A percentile compares a stretch with the other conserved stretches of the same genome.
These are phyloP conservation scores for Hapalemur alaotrensis DNA, from an alignment of 2,797 vertebrate genomes.

Conservation along the genomic window DNA sequence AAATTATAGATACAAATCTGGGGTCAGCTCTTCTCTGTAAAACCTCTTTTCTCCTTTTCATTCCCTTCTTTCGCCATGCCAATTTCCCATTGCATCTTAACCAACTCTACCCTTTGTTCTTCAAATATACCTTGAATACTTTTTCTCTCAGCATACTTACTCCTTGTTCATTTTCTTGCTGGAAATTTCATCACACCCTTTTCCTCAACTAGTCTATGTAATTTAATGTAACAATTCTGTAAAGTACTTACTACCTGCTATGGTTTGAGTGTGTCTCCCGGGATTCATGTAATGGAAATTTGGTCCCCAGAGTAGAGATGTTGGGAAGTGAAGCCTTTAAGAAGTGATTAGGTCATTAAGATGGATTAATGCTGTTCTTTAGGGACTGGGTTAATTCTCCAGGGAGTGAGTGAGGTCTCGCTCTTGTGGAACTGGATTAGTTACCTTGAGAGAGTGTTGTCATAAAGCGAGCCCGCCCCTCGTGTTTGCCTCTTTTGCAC, in stretches of 20 bases:
- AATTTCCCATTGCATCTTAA: neutral
- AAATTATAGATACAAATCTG: neutral
- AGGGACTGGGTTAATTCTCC: neutral
- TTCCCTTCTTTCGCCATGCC: neutral
- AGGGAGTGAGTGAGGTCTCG: rapidly evolving
- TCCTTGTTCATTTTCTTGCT: neutral
- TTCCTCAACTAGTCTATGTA: too few relatives aligned
- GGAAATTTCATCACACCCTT: neutral
- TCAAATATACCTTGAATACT: neutral
- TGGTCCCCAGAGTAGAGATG: neutral
- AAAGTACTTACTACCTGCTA: neutral
- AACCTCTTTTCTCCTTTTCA: neutral
- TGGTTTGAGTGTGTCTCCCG: neutral
- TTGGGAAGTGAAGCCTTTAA: neutral
- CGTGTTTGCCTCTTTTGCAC: neutral
- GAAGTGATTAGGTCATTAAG: neutral
- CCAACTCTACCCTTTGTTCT: neutral
- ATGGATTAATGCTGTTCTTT: neutral
- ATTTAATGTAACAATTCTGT: neutral
- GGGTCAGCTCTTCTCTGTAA: neutral
- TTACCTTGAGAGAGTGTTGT: neutral
- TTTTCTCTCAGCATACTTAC: neutral
- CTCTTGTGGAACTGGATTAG: neutral
- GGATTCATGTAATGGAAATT: neutral
- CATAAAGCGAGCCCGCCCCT: too few relatives aligned